phyloP scores from a whole-genome alignment of 1,140 invertebrate species.

The Trigoniulus corallinus region DNA sequence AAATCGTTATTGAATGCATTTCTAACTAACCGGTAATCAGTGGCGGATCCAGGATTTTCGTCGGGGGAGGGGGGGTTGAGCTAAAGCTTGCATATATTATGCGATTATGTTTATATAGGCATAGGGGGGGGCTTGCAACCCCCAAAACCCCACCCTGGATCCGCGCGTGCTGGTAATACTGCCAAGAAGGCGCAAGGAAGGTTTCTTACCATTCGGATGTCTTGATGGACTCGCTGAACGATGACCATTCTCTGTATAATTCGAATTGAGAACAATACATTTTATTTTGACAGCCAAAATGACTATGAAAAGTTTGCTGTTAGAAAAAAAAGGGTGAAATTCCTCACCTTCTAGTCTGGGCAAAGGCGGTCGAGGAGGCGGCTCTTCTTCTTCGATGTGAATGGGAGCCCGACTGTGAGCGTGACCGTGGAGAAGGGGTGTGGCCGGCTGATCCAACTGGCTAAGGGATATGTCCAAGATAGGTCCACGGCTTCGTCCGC shows the following conservation, averaged over 20 bases:
- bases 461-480: conserved; percentile 43
- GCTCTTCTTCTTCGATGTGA: conserved; percentile 42
- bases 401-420: conserved; percentile 17
- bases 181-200: too few species aligned
- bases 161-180: too few species aligned
- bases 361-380: conserved; percentile 61
- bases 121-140: too few species aligned
- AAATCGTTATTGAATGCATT: too few species aligned
- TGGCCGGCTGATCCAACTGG: conserved; percentile 36
- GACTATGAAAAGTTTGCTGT: neutral
- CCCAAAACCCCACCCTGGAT: too few species aligned
- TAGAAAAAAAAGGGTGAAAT: conserved; percentile 7
- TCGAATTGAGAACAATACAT: neutral
- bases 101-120: too few species aligned
- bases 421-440: conserved; percentile 19
- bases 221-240: neutral
- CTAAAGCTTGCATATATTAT: too few species aligned
- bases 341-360: conserved; percentile 54
- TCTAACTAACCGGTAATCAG: too few species aligned
- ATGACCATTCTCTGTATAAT: neutral
- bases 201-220: neutral
- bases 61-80: too few species aligned
- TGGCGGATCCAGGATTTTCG: too few species aligned
- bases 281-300: neutral
- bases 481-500: conserved; percentile 47